phyloP scores from a whole-genome alignment of 2,888 invertebrate genomes.

The Ormyrus labotus region DNA sequence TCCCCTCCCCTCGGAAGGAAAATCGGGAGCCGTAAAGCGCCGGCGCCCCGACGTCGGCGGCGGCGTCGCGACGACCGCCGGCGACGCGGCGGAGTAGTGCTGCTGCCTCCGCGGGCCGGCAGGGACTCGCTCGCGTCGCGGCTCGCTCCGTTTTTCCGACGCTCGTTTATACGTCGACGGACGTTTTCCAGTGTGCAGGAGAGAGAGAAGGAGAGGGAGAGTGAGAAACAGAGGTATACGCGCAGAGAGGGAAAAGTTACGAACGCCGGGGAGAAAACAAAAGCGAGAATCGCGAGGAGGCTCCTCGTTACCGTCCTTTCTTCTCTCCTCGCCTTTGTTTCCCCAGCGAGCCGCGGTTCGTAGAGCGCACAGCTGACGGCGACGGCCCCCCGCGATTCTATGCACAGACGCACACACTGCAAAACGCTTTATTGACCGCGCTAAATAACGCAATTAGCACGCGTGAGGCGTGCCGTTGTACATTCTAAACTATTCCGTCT shows the following conservation, averaged over 20 bases:
- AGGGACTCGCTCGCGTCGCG: constrained; percentile 4
- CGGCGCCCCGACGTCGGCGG: constrained; percentile 64
- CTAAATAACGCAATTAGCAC: too few relatives aligned
- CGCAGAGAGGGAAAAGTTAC: background rate
- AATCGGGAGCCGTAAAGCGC: constrained; percentile 57
- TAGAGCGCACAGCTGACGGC: too few relatives aligned
- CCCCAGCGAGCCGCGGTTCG: too few relatives aligned
- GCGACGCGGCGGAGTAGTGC: constrained; percentile 44
- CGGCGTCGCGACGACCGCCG: constrained; percentile 50
- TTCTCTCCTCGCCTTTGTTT: too few relatives aligned
- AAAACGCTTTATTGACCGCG: too few relatives aligned
- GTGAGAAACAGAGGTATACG: constrained; percentile 23
- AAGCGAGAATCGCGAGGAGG: background rate
- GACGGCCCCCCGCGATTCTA: too few relatives aligned
- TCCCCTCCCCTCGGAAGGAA: background rate
- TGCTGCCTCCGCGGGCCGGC: constrained; percentile 43
- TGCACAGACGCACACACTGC: too few relatives aligned
- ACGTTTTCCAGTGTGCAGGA: background rate
- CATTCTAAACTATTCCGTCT: too few relatives aligned
- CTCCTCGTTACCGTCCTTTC: background rate
- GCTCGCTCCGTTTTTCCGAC: background rate
- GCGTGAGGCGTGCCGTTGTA: too few relatives aligned
- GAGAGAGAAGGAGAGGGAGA: constrained; percentile 24
- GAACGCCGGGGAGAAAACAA: background rate
- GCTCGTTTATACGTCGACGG: background rate